Conservation (phyloP, 1,140 invertebrate species). For the Metaphire vulgaris region DNA sequence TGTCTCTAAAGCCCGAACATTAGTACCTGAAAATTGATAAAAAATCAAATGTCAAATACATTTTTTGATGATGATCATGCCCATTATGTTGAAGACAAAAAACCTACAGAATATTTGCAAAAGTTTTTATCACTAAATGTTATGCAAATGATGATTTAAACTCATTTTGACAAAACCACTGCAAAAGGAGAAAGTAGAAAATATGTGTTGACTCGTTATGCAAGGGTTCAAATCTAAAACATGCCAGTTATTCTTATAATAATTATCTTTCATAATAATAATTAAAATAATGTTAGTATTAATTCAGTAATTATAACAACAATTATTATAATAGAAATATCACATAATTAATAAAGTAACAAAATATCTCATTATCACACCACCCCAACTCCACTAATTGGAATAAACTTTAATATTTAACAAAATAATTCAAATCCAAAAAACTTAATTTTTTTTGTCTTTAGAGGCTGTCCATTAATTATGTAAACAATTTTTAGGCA, state of each 20-base stretch:
- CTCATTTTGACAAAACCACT: background rate
- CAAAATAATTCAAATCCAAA: background rate
- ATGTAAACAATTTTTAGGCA: too few relatives aligned
- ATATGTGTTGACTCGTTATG: background rate
- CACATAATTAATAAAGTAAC: too few relatives aligned
- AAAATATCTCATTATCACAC: too few relatives aligned
- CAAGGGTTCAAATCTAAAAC: too few relatives aligned
- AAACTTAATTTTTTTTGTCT: too few relatives aligned
- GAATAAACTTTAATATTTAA: background rate
- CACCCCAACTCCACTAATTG: too few relatives aligned
- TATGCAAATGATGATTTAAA: slow-evolving; percentile 1
- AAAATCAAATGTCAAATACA: background rate
- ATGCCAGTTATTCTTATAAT: too few relatives aligned
- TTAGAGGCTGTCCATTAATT: too few relatives aligned
- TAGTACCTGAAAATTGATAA: slow-evolving; percentile 58
- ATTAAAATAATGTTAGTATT: too few relatives aligned
- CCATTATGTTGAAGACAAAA: background rate
- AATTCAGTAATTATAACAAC: too few relatives aligned
- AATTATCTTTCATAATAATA: too few relatives aligned
- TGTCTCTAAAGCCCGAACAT: slow-evolving; percentile 81
- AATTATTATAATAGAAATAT: too few relatives aligned
- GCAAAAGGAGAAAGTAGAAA: background rate
- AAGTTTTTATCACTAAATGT: background rate
- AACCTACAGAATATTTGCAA: background rate
- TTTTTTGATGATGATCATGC: slow-evolving; percentile 3